Base-by-base conservation (phyloP, 2,888 invertebrate genomes). In the Colostygia pectinataria region DNA sequence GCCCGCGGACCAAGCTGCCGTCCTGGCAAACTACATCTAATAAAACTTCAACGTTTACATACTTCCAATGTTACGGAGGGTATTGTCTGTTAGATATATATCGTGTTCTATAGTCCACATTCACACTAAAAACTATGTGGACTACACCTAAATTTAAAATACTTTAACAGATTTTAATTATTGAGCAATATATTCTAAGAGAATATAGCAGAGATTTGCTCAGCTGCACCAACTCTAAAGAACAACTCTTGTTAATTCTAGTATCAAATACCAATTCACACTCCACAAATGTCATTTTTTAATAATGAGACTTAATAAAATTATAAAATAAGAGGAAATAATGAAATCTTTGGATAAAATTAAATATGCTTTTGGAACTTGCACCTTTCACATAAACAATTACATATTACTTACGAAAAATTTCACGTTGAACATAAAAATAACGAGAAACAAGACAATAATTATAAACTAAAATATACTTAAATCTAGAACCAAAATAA, bases 41-140 rank as follows among this genome's bases (percentile, higher is more conserved):
- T 82, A 74, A 80, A 84, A 83, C 74, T 78, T 85, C 68, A 83
- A 87, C 76, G 62, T 75, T 77, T 77, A 83, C 75, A 80, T 71
- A 63, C 73, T 81, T 80, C 74, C 74, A 9, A 81, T 78, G 71
- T 80, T 86, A 80, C 83, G 89, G 89, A 89, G 87, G 88, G 88
- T 90, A 90, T 90, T 90, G 89, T 90, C 89, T 87, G 86, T 82
- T 82, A 86, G 83, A 84, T 88, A 87, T 88, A 87, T 85, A 84
- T 83, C 80, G 78, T 83, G 82, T 77, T 64, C 31, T 70, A 72
- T 67, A 73, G 83, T 83, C 86, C 84, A 83, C 81, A 71, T 69
- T 69, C 70, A 72, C 75, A 81, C 77, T 79, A 79, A 76, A 81
- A 76, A 80, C 78, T 70, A 68, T 62, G 83, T 83, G 85, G 85